Percentiles rank a stretch among this genome's conserved stretches.
These are phyloP conservation scores for Geophilus truncorum DNA, from an alignment of 2,888 invertebrate species.

Conservation along the genomic window DNA sequence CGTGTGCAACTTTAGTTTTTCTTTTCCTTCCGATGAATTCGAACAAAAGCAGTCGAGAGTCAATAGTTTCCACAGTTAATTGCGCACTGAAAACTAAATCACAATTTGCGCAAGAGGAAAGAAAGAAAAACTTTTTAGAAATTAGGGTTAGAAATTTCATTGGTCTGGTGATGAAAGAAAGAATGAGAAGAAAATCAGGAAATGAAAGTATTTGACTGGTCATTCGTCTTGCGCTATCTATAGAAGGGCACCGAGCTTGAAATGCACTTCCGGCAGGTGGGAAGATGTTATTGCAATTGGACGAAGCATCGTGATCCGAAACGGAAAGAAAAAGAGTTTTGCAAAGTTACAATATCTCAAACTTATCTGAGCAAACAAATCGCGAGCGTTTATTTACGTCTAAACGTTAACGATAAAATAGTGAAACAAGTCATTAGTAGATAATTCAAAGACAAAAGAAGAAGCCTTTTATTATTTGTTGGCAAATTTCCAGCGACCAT, in stretches of 20 bases:
- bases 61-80: too few relatives aligned
- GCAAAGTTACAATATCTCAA: background rate
- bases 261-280: background rate
- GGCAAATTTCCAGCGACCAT: background rate
- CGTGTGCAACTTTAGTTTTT: too few relatives aligned
- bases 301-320: background rate
- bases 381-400: too few relatives aligned
- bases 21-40: too few relatives aligned
- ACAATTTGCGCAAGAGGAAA: too few relatives aligned
- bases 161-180: background rate
- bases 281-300: background rate
- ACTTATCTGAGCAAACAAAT: too few relatives aligned
- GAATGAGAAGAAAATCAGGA: background rate
- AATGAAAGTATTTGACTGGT: slow-evolving; percentile 2
- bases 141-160: background rate
- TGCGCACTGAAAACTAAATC: too few relatives aligned
- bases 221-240: background rate
- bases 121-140: too few relatives aligned
- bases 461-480: background rate
- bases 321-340: background rate
- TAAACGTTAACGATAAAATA: background rate
- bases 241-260: background rate
- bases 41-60: too few relatives aligned
- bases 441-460: background rate
- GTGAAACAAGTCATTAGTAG: background rate